A percentile compares a stretch with the other conserved stretches of the same genome.
Conservation (phyloP, 2,888 invertebrate species). For the Ophraella communa region DNA sequence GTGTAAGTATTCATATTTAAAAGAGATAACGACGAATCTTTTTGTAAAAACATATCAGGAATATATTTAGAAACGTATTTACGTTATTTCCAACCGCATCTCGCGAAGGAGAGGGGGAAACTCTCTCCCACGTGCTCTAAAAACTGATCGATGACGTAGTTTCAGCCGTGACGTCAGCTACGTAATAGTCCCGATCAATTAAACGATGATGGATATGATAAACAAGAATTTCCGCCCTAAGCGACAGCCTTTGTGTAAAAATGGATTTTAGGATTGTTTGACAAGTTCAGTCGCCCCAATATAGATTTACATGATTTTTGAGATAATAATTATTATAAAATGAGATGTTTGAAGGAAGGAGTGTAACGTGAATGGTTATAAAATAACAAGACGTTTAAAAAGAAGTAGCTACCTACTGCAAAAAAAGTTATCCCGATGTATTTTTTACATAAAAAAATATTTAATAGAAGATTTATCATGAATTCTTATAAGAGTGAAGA, state of each 20-base stretch:
- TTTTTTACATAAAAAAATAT: too few relatives aligned
- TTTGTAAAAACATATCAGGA: not conserved
- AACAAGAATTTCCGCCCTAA: not conserved
- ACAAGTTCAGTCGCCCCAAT: not conserved
- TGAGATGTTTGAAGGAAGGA: not conserved
- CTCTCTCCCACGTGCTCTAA: not conserved
- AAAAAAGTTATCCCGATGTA: too few relatives aligned
- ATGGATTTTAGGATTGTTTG: not conserved
- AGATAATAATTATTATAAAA: not conserved
- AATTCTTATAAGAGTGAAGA: too few relatives aligned
- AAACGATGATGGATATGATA: not conserved
- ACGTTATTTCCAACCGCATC: not conserved
- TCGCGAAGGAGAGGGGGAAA: not conserved
- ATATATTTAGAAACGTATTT: not conserved
- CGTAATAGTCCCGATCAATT: conserved; percentile 1
- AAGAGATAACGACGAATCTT: not conserved
- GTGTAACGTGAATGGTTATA: not conserved
- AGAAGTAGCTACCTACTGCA: too few relatives aligned
- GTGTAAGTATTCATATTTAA: too few relatives aligned
- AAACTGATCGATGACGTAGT: conserved; percentile 11
- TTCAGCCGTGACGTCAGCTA: conserved; percentile 12
- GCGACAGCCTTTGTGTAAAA: conserved; percentile 1
- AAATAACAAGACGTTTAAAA: too few relatives aligned
- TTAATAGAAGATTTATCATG: too few relatives aligned
- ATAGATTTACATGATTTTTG: not conserved